phyloP scores from a whole-genome alignment of 2,113 vertebrate species.

The Nothobranchius kuhntae region DNA sequence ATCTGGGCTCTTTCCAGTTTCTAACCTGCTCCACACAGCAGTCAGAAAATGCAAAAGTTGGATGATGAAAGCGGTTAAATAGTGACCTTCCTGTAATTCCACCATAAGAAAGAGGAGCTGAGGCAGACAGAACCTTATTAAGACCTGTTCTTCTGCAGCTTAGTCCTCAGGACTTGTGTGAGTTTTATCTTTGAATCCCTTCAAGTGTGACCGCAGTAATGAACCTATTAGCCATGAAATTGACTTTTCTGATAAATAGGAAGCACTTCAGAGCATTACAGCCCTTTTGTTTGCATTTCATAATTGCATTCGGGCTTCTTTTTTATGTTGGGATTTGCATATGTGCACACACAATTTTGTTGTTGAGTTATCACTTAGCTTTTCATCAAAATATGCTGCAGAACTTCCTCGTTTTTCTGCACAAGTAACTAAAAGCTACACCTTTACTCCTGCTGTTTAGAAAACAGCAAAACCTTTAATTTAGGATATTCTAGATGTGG shows the following conservation, averaged over 20 bases:
- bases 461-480: slow-evolving; percentile 11
- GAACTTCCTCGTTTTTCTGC: slow-evolving; percentile 11
- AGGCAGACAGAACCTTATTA: slow-evolving; percentile 55
- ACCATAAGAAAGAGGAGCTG: slow-evolving; percentile 38
- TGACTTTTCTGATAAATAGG: slow-evolving; percentile 76
- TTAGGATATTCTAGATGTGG: neutral
- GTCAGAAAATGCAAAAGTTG: slow-evolving; percentile 22
- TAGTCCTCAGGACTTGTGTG: slow-evolving; percentile 64
- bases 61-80: slow-evolving; percentile 27
- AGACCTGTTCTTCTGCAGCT: slow-evolving; percentile 58
- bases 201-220: slow-evolving; percentile 75
- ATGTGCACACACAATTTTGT: slow-evolving; percentile 18
- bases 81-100: slow-evolving; percentile 34
- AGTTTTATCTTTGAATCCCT: slow-evolving; percentile 70
- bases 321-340: slow-evolving; percentile 31
- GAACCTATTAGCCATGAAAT: slow-evolving; percentile 82
- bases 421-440: neutral
- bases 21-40: slow-evolving; percentile 20
- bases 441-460: slow-evolving; percentile 8
- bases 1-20: slow-evolving; percentile 46
- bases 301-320: slow-evolving; percentile 56
- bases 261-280: slow-evolving; percentile 54
- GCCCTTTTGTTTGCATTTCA: slow-evolving; percentile 66
- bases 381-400: neutral
- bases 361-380: slow-evolving; percentile 26